These are phyloP conservation scores for Chalcis sispes DNA, from an alignment of 2,888 invertebrate genomes.

Conservation along the genomic window DNA sequence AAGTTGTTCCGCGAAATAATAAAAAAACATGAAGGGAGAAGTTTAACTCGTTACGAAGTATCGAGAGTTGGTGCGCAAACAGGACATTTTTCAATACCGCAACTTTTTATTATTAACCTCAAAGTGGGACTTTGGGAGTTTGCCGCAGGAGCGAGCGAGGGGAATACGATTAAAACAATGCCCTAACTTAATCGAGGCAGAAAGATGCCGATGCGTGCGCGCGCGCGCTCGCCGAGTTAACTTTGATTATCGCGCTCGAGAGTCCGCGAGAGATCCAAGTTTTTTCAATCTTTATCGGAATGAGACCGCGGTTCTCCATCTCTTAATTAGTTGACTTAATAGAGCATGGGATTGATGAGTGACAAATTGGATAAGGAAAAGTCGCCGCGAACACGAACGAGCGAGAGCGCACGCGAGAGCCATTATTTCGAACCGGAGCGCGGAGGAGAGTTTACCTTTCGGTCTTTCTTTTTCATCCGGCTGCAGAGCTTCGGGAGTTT, in stretches of 20 bases:
- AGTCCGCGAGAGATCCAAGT: not conserved
- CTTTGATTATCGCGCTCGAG: slow-evolving; percentile 1
- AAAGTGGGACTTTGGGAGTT: no score
- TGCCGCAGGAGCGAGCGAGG: not conserved
- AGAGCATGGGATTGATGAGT: slow-evolving; percentile 48
- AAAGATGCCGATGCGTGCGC: not conserved
- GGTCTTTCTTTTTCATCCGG: not conserved
- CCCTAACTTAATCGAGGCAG: slow-evolving; percentile 24
- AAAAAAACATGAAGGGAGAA: not conserved
- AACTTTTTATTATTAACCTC: slow-evolving; percentile 43
- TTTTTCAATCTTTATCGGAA: slow-evolving; percentile 38
- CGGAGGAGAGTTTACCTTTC: slow-evolving; percentile 24
- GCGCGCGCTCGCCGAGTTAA: no score
- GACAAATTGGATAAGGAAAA: slow-evolving; percentile 51
- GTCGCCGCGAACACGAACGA: not conserved
- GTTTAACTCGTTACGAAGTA: slow-evolving; percentile 34
- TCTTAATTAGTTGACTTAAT: slow-evolving; percentile 52
- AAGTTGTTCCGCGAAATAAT: not conserved
- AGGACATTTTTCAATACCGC: slow-evolving; percentile 30
- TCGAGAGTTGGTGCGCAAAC: slow-evolving; percentile 8
- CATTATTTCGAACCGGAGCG: slow-evolving; percentile 35
- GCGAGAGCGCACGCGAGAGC: not conserved
- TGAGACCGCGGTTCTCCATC: not conserved
- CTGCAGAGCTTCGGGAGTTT: not conserved
- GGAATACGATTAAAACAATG: slow-evolving; percentile 45